Percentiles rank a stretch among this genome's conserved stretches.
Conservation (phyloP, 2,888 invertebrate genomes). For the Agriopis aurantiaria region DNA sequence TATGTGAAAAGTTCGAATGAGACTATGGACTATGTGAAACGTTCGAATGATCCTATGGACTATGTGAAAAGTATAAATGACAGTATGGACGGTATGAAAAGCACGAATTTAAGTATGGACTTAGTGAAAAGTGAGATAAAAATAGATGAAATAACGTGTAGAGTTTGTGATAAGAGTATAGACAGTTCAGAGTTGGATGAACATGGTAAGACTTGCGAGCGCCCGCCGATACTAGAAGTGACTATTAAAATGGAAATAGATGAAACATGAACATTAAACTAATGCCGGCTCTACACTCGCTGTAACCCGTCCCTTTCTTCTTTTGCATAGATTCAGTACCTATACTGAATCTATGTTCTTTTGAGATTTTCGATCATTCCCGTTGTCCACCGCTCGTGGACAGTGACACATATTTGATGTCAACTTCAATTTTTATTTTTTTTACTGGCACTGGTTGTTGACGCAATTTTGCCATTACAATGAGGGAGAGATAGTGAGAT, state of each 20-base stretch:
- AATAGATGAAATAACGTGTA: constrained; percentile 3
- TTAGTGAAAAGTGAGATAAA: background rate
- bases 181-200: constrained; percentile 9
- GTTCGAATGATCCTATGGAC: background rate
- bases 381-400: no score
- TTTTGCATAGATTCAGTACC: no score
- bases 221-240: constrained; percentile 8
- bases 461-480: no score
- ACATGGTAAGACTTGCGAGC: background rate
- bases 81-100: background rate
- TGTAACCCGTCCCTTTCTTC: no score
- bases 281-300: background rate
- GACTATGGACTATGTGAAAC: background rate
- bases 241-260: constrained; percentile 12
- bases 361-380: no score
- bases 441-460: no score
- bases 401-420: no score
- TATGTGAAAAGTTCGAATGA: background rate
- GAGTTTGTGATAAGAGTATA: background rate
- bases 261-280: background rate
- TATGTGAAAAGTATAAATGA: background rate
- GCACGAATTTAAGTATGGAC: background rate
- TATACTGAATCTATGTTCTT: no score
- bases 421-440: no score
- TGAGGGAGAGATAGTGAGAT: no score